phyloP scores from a whole-genome alignment of 64 coral and sea anemone species.

The Acropora yongei region DNA sequence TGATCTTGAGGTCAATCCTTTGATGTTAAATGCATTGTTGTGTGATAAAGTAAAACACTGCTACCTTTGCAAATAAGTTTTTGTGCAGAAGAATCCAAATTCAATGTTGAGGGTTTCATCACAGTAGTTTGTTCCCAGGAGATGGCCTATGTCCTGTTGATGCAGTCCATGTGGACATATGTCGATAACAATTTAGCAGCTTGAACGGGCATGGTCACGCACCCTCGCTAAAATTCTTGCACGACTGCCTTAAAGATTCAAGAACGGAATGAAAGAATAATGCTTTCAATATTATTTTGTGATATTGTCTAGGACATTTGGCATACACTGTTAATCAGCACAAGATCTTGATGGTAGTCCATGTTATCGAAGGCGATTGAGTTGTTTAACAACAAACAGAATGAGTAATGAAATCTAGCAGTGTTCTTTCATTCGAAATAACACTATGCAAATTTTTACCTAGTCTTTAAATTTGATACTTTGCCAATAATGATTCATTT shows the following conservation, averaged over 20 bases:
- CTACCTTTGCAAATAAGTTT: too few relatives aligned
- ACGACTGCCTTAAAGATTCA: not conserved
- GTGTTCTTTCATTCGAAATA: not conserved
- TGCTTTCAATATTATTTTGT: too few relatives aligned
- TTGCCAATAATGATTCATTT: not conserved
- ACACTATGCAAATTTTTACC: not conserved
- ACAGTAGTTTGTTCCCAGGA: too few relatives aligned
- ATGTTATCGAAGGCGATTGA: not conserved
- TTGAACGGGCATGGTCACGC: not conserved
- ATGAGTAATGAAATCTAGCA: not conserved
- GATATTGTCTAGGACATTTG: not conserved
- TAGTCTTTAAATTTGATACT: not conserved
- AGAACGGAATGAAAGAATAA: not conserved
- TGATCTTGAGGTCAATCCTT: conserved; percentile 12
- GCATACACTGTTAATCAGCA: not conserved
- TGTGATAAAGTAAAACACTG: not conserved
- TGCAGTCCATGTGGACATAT: not conserved
- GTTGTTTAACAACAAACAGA: not conserved
- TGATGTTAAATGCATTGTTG: not conserved
- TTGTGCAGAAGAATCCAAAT: not conserved
- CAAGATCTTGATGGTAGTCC: not conserved
- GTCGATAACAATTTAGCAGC: not conserved
- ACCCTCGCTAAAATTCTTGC: not conserved
- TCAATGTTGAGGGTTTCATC: too few relatives aligned
- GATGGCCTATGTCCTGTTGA: not conserved